phyloP scores from a whole-genome alignment of 2,113 vertebrate genomes.

The Xerus inauris region DNA sequence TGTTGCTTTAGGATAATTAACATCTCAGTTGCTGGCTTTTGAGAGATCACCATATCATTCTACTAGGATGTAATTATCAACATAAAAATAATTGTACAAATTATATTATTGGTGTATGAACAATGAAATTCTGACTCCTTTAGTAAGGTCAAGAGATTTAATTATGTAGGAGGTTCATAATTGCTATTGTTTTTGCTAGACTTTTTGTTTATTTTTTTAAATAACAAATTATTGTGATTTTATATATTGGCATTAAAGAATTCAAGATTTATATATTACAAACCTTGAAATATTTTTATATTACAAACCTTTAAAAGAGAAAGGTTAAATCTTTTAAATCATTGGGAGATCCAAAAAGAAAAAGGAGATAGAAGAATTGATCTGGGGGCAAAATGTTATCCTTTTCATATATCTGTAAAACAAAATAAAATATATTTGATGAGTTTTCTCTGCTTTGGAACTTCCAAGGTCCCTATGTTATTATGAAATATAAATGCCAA shows the following conservation, averaged over 20 bases:
- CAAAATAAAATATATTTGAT: slow-evolving; percentile 72
- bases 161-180: not conserved
- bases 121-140: not conserved
- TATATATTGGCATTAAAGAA: slow-evolving; percentile 62
- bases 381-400: slow-evolving; percentile 67
- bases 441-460: slow-evolving; percentile 73
- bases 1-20: not conserved
- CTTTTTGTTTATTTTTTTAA: slow-evolving; percentile 23
- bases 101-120: not conserved
- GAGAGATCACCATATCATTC: not conserved
- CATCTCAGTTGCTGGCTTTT: not conserved
- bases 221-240: slow-evolving; percentile 25
- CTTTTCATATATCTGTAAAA: slow-evolving; percentile 80
- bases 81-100: not conserved
- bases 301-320: slow-evolving; percentile 61
- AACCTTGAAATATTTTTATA: slow-evolving; percentile 63
- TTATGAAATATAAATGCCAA: slow-evolving; percentile 76
- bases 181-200: not conserved
- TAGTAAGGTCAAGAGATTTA: not conserved
- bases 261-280: slow-evolving; percentile 57
- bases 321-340: slow-evolving; percentile 80
- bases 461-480: slow-evolving; percentile 65
- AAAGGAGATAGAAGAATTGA: slow-evolving; percentile 65
- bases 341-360: slow-evolving; percentile 75
- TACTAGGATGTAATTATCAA: not conserved